phyloP scores from a whole-genome alignment of 2,888 invertebrate species.

The Pseudococcus viburni region DNA sequence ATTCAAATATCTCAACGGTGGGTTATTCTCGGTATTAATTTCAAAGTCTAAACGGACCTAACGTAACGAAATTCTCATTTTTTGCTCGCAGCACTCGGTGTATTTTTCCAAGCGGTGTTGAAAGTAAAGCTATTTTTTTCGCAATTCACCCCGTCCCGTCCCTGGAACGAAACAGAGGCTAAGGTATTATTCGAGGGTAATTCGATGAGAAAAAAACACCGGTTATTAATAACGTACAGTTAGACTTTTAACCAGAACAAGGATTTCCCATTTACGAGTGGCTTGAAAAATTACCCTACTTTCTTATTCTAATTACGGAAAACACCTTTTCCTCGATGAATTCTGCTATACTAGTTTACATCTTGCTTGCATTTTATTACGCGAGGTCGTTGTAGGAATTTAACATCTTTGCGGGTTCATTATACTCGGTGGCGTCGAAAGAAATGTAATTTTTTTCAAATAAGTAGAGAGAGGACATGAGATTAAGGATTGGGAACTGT shows the following conservation, averaged over 20 bases:
- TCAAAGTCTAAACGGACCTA: neutral
- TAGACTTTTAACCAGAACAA: slow-evolving; percentile 24
- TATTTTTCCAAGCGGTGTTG: neutral
- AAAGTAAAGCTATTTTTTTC: slow-evolving; percentile 16
- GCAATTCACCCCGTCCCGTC: neutral
- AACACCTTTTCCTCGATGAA: slow-evolving; percentile 16
- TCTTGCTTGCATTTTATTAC: slow-evolving; percentile 10
- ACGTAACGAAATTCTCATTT: slow-evolving; percentile 3
- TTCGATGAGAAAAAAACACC: slow-evolving; percentile 2
- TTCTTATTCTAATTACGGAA: slow-evolving; percentile 21
- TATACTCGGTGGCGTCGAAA: neutral
- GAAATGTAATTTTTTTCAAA: too few species aligned
- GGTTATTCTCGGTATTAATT: neutral
- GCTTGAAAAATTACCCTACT: slow-evolving; percentile 31
- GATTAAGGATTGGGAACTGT: too few species aligned
- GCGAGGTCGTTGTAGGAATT: neutral
- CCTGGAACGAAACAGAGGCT: neutral
- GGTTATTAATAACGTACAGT: slow-evolving; percentile 29
- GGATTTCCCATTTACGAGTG: slow-evolving; percentile 8
- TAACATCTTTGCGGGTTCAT: neutral
- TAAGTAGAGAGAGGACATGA: too few species aligned
- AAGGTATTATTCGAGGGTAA: neutral
- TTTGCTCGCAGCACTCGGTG: neutral
- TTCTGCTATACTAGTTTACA: slow-evolving; percentile 11
- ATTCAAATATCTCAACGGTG: neutral